Evolutionary conservation across 23 tunicate species (phyloP).

Genomic region (Botrylloides violaceus): DNA sequence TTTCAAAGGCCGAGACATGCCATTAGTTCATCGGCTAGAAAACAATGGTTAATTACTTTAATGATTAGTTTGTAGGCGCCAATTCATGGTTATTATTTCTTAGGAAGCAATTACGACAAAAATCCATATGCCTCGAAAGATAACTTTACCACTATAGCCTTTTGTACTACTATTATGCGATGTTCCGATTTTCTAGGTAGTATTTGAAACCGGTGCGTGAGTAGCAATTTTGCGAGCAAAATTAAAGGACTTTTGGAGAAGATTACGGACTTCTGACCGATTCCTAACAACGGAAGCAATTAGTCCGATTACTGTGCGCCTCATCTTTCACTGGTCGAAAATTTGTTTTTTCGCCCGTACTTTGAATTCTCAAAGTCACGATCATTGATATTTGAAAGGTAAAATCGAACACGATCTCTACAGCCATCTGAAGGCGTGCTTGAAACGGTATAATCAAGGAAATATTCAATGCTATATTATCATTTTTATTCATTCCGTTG

Average conservation of each 20-base stretch:
- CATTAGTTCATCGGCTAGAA: background rate
- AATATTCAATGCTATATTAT: background rate
- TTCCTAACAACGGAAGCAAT: constrained; percentile 1
- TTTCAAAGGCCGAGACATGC: background rate
- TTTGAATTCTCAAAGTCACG: background rate
- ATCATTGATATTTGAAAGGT: background rate
- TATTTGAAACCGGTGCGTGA: background rate
- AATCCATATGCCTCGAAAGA: background rate
- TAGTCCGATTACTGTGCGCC: background rate
- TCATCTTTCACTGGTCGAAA: background rate
- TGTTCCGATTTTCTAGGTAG: constrained; percentile 1
- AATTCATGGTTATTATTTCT: background rate
- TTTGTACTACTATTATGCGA: background rate
- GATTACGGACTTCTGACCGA: constrained; percentile 1
- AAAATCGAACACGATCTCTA: background rate
- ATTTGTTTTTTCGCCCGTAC: background rate
- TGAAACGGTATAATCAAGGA: background rate
- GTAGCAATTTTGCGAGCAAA: background rate
- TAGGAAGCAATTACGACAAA: background rate
- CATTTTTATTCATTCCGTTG: background rate
- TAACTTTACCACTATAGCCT: background rate
- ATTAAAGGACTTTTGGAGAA: background rate
- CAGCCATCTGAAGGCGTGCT: background rate
- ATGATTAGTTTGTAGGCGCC: background rate
- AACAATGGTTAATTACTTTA: background rate